Base-by-base conservation (phyloP, 2,797 vertebrate genomes). In the Aeoliscus strigatus region DNA sequence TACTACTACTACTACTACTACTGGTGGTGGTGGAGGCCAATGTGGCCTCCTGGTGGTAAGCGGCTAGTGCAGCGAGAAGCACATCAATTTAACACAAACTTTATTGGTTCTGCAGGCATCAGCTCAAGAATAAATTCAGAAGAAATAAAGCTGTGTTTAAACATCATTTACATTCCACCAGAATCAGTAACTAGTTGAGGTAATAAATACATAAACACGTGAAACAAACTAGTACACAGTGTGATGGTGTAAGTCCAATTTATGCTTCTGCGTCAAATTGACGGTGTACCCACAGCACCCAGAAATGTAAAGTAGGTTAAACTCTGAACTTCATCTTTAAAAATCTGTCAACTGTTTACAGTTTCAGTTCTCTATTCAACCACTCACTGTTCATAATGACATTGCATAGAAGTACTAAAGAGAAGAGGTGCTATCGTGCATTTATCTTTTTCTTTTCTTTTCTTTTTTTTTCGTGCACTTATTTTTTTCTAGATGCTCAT, bases 401-500 rank as follows among this genome's bases (percentile, higher is more conserved):
- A 36, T 39, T 70, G 61, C 65, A 72, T 64, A 69, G 47, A 53
- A 7, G 45, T 2, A 39, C 13, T 13, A 8, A n/a, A n/a, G n/a
- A n/a, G n/a, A n/a, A n/a, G n/a, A n/a, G n/a, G n/a, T n/a, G n/a
- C n/a, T n/a, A n/a, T n/a, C n/a, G n/a, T n/a, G n/a, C n/a, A n/a
- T n/a, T n/a, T n/a, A n/a, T n/a, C n/a, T n/a, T n/a, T n/a, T n/a
- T n/a, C n/a, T n/a, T n/a, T n/a, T n/a, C n/a, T n/a, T n/a, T n/a
- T 17, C 15, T 8, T 24, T 21, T 13, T 3, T 13, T 15, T 16
- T 16, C 5, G 2, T 14, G 7, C n/a, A 6, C 13, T 13, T 12
- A 10, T 28, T 53, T 30, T 60, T 32, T 49, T 48, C 52, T 73
- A 77, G 23, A 45, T 14, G 47, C 60, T 61, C 39, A 59, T 51